These are phyloP conservation scores for Myrmecophaga tridactyla DNA, from an alignment of 2,113 vertebrate species.

Conservation along the genomic window DNA sequence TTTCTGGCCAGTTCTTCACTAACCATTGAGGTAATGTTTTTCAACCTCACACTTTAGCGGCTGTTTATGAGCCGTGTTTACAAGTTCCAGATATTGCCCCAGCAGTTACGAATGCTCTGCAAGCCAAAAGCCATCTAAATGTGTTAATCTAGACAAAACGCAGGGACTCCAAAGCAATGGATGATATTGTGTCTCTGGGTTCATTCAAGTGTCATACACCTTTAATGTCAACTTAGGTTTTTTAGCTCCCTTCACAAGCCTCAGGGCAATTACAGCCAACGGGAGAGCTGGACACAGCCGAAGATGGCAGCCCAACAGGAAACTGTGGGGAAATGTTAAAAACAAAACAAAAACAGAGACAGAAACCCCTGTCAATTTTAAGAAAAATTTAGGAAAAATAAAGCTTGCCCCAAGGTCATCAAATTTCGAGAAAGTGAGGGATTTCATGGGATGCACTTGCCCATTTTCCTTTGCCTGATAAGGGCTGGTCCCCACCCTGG, in stretches of 20 bases:
- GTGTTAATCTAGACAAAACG: constrained; percentile 57
- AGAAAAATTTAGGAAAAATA: constrained; percentile 30
- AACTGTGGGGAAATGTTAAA: constrained; percentile 67
- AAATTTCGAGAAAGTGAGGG: background rate
- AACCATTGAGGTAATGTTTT: constrained; percentile 58
- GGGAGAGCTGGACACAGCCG: constrained; percentile 41
- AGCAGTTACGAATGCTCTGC: background rate
- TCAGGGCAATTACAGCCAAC: constrained; percentile 53
- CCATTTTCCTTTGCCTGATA: background rate
- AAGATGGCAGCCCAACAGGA: constrained; percentile 61
- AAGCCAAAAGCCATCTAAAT: constrained; percentile 24
- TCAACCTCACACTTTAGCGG: constrained; percentile 51
- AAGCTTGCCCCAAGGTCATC: background rate
- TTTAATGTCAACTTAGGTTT: constrained; percentile 64
- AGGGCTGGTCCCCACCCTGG: constrained; percentile 29
- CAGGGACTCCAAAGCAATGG: constrained; percentile 35
- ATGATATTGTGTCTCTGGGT: constrained; percentile 16
- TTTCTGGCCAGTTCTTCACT: background rate
- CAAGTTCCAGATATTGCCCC: constrained; percentile 41
- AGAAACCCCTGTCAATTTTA: constrained; percentile 46
- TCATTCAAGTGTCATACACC: constrained; percentile 53
- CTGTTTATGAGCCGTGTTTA: constrained; percentile 59
- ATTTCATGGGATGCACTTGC: rapidly evolving
- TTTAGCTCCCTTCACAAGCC: constrained; percentile 41
- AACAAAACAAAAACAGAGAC: constrained; percentile 73